Evolutionary conservation across 2,888 invertebrate species (phyloP).

Genomic region (Tetanocera ferruginea): DNA sequence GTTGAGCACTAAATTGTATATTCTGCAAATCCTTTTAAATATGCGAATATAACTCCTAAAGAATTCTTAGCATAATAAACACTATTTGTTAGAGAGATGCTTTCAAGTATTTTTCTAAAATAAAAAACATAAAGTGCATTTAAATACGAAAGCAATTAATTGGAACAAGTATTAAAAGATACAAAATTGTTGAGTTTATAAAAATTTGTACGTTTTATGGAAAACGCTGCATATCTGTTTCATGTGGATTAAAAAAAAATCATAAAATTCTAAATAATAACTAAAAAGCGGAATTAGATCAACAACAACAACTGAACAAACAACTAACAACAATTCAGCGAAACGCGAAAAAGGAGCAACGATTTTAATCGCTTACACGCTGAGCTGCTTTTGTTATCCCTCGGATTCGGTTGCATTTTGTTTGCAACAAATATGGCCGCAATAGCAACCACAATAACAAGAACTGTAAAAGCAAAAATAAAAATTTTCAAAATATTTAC

Average conservation of each 20-base stretch:
- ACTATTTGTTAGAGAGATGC: not conserved
- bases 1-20: not conserved
- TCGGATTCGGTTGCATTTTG: not conserved
- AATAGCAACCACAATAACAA: not conserved
- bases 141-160: not conserved
- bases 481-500: not conserved
- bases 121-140: not conserved
- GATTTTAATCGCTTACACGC: slow-evolving; percentile 1
- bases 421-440: not conserved
- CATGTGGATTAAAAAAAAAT: not conserved
- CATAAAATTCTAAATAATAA: not conserved
- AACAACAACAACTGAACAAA: not conserved
- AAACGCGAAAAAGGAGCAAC: not conserved
- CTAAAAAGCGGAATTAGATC: not conserved
- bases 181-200: not conserved
- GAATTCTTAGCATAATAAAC: too few relatives aligned
- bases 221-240: not conserved
- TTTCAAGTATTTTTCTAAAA: not conserved
- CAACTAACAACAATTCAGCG: not conserved
- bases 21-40: slow-evolving; percentile 1
- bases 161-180: not conserved
- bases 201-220: not conserved
- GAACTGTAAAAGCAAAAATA: not conserved
- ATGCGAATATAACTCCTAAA: not conserved
- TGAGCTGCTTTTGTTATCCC: not conserved